Conservation (phyloP, 2,113 vertebrate species). For the Melospiza melodia region DNA sequence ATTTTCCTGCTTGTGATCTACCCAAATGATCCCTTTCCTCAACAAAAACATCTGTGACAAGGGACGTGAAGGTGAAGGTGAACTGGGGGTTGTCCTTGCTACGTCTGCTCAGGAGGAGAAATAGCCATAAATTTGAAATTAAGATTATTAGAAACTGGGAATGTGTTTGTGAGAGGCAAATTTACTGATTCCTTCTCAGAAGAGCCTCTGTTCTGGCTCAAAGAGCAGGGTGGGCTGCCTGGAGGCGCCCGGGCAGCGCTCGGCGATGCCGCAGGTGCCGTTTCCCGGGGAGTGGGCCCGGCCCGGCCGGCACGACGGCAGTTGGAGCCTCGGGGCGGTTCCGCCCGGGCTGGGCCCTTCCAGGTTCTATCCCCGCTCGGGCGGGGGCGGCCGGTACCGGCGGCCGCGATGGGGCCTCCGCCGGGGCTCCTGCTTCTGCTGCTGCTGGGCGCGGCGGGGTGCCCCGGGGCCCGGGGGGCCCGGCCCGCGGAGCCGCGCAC, state of each 20-base stretch:
- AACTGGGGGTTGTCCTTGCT: rapidly evolving
- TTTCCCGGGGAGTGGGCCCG: neutral
- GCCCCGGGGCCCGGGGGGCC: neutral
- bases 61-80: neutral
- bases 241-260: neutral
- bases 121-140: neutral
- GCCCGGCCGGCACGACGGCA: neutral
- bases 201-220: rapidly evolving
- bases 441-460: neutral
- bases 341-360: neutral
- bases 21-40: neutral
- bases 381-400: neutral
- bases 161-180: neutral
- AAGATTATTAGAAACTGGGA: neutral
- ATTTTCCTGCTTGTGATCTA: neutral
- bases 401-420: neutral
- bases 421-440: neutral
- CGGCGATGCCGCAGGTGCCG: neutral
- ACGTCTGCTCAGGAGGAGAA: neutral
- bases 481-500: neutral
- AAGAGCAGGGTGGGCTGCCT: neutral
- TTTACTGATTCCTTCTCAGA: neutral
- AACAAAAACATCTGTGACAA: neutral
- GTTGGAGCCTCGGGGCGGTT: neutral
- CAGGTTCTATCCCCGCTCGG: neutral